Evolutionary conservation across 2,113 vertebrate genomes (phyloP), one percentile per base, ranked within the genome.

Genomic region (Salvator merianae): DNA sequence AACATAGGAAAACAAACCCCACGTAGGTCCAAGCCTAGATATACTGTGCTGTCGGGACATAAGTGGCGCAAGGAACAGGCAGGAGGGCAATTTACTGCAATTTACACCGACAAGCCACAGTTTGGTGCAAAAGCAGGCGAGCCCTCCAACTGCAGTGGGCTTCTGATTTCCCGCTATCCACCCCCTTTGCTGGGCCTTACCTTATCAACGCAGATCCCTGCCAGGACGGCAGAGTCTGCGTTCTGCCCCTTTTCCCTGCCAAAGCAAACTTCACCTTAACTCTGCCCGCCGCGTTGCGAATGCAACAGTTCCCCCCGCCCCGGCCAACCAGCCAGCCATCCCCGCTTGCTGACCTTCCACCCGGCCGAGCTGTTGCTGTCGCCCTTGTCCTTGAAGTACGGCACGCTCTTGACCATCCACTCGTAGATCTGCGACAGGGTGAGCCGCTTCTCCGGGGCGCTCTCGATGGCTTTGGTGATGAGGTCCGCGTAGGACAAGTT

Each of bases 401-500:
- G 98, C 69, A 99, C 97, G 78, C 96, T 98, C 94, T 98, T 97
- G 95, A 99, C 98, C 98, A 99, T 99, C 98, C 98, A 99, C 95
- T 99, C 98, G 91, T 99, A 99, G 87, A 99, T 98, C 96, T 99
- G 98, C 32, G 98, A 99, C 86, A 99, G 94, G 26, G 98, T 99
- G 77, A 99, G 97, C 59, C 98, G 94, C 95, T 97, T 99, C 95
- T 99, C 98, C 0, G 98, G 97, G 47, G 98, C 98, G 93, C 98
- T 99, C 94, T 99, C 98, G 94, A 99, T 99, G 82, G 98, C 98
- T 95, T 98, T 98, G 88, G 98, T 99, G 93, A 99, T 99, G 94
- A 99, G 98, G 94, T 99, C 98, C 76, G 98, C 98, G 88, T 99
- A 99, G 14, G 98, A 99, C 97, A 99, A 97, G 96, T 99, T 99